These are phyloP conservation scores for Apogon hyalosoma DNA, from an alignment of 2,797 vertebrate species.

Conservation along the genomic window DNA sequence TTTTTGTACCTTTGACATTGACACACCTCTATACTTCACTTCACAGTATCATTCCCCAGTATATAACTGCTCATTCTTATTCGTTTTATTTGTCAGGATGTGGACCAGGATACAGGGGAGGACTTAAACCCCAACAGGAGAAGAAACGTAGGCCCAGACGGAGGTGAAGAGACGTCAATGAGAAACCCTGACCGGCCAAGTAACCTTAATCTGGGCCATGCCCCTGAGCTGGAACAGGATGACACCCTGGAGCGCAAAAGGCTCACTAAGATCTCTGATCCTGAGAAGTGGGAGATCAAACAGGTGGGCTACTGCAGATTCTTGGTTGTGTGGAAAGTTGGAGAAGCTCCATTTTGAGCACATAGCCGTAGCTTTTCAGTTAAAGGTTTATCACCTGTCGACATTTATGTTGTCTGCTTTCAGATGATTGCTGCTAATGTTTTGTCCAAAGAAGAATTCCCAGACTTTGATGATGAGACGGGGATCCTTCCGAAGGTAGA, in stretches of 20 bases:
- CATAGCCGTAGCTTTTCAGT: too few species aligned
- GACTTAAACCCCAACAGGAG: slow-evolving; percentile 96
- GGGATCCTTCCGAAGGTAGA: slow-evolving; percentile 98
- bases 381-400: background rate
- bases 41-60: too few species aligned
- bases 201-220: slow-evolving; percentile 91
- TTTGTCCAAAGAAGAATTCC: slow-evolving; percentile 97
- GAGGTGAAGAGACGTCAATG: slow-evolving; percentile 91
- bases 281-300: slow-evolving; percentile 99
- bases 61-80: background rate
- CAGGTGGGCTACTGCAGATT: slow-evolving; percentile 82
- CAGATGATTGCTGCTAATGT: slow-evolving; percentile 99
- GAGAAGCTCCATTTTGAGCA: background rate
- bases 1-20: too few species aligned
- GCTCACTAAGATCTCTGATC: slow-evolving; percentile 97
- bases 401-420: background rate
- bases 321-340: background rate
- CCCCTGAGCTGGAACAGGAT: slow-evolving; percentile 92
- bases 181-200: slow-evolving; percentile 95
- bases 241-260: slow-evolving; percentile 95
- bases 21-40: too few species aligned
- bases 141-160: slow-evolving; percentile 90
- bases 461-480: slow-evolving; percentile 98
- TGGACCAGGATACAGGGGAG: slow-evolving; percentile 97
- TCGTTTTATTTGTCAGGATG: slow-evolving; percentile 84